Percentiles rank a stretch among this genome's conserved stretches.
These are phyloP conservation scores for Drosophila persimilis DNA, from an alignment of 1,140 invertebrate species.

Conservation along the genomic window DNA sequence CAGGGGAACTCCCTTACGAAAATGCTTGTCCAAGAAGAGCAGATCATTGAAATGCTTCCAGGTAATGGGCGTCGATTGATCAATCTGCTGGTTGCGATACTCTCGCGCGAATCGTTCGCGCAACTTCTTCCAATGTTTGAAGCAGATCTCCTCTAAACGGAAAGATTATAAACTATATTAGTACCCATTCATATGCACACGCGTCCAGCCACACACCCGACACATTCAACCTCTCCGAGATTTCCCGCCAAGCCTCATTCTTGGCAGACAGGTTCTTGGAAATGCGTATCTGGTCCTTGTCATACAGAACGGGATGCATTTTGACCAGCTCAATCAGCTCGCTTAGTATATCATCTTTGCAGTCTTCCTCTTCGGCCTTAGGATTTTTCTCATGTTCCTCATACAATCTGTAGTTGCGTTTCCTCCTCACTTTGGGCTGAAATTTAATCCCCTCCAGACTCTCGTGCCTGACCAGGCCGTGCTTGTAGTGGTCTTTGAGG, in stretches of 20 bases:
- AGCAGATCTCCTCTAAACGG: constrained; percentile 61
- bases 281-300: constrained; percentile 67
- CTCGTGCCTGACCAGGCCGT: constrained; percentile 57
- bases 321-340: constrained; percentile 71
- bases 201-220: constrained; percentile 45
- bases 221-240: constrained; percentile 61
- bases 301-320: constrained; percentile 69
- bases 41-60: constrained; percentile 72
- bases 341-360: constrained; percentile 50
- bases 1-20: constrained; percentile 68
- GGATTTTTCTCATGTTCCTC: constrained; percentile 25
- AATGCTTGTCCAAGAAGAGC: constrained; percentile 64
- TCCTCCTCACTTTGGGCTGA: constrained; percentile 50
- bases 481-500: constrained; percentile 75
- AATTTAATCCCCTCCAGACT: constrained; percentile 63
- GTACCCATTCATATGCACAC: no score
- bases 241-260: constrained; percentile 70
- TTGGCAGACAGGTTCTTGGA: constrained; percentile 76
- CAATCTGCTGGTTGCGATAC: constrained; percentile 69
- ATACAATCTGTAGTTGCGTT: constrained; percentile 13
- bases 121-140: constrained; percentile 78
- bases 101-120: constrained; percentile 74
- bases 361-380: constrained; percentile 39
- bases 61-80: constrained; percentile 49
- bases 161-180: not conserved